Conservation (phyloP, 2,113 vertebrate genomes). For the Artemisiospiza belli region DNA sequence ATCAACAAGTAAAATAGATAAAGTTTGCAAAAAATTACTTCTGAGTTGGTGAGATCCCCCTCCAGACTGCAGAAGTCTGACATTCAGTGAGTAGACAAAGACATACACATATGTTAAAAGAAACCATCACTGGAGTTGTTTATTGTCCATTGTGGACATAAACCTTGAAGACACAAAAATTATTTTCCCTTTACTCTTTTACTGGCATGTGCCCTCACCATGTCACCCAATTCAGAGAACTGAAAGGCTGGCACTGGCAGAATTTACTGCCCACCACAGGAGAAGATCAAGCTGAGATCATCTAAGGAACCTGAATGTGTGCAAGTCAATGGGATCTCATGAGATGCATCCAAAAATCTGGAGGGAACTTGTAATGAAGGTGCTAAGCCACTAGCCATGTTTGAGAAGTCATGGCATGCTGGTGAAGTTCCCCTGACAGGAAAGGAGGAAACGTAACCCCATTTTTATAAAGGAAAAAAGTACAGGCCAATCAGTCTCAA, state of each 20-base stretch:
- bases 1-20: background rate
- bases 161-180: background rate
- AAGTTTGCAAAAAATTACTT: background rate
- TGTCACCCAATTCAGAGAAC: rapidly evolving
- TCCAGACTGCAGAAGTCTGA: background rate
- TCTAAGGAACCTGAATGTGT: background rate
- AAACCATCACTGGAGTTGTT: background rate
- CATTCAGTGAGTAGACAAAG: background rate
- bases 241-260: background rate
- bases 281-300: background rate
- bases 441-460: background rate
- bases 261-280: background rate
- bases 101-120: background rate
- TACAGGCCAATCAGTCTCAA: background rate
- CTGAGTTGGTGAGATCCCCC: background rate
- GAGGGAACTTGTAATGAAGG: background rate
- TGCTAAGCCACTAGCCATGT: background rate
- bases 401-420: background rate
- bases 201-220: rapidly evolving
- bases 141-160: background rate
- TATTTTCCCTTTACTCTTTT: background rate
- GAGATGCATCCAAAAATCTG: rapidly evolving
- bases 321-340: background rate
- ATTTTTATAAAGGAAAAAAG: background rate
- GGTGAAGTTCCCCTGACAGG: background rate